A percentile compares a stretch with the other conserved stretches of the same genome.
Evolutionary conservation across 2,113 vertebrate species (phyloP).

Genomic region (Pagrus major): DNA sequence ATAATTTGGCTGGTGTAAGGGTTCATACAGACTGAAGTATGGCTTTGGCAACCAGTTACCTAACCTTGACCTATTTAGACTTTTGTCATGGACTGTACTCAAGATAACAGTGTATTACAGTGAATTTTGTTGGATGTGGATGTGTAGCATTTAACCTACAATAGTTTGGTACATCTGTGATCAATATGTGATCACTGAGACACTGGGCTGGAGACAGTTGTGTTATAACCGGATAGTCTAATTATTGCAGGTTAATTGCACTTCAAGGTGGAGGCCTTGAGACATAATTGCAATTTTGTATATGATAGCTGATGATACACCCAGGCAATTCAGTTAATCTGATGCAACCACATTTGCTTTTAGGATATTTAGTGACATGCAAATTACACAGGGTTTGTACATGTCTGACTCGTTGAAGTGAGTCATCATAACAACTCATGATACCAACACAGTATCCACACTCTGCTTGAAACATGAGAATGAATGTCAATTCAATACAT

Average conservation of each 20-base stretch:
- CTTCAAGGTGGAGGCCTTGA: neutral
- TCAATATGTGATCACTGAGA: neutral
- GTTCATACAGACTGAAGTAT: neutral
- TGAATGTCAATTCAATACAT: neutral
- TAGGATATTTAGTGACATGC: neutral
- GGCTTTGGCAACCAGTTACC: constrained; percentile 17
- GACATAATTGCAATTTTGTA: neutral
- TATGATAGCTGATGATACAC: constrained; percentile 30
- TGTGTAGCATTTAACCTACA: neutral
- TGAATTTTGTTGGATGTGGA: neutral
- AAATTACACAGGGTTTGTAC: neutral
- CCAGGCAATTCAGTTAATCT: constrained; percentile 32
- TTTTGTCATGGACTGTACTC: neutral
- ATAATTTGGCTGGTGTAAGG: neutral
- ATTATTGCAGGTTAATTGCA: neutral
- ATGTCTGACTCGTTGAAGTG: constrained; percentile 30
- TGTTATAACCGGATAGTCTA: neutral
- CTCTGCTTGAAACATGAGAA: neutral
- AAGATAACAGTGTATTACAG: neutral
- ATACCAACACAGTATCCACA: neutral
- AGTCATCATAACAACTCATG: constrained; percentile 25
- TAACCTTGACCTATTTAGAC: constrained; percentile 51
- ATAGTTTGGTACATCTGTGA: neutral
- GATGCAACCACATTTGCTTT: constrained; percentile 36
- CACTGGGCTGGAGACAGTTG: neutral